Evolutionary conservation across 2,113 vertebrate genomes (phyloP).

Genomic region (Platichthys flesus): DNA sequence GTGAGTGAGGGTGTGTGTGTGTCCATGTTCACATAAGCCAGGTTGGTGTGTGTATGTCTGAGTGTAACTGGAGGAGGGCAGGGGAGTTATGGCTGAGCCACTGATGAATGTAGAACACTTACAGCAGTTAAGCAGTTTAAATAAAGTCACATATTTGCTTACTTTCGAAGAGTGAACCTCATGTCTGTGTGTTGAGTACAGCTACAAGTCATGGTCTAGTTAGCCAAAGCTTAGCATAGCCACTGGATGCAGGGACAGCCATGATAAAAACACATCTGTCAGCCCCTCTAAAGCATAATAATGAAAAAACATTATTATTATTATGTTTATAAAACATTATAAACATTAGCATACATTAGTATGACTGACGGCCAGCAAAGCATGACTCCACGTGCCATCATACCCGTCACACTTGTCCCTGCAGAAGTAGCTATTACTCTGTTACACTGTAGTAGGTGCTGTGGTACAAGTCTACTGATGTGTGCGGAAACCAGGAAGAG

Average conservation of each 20-base stretch:
- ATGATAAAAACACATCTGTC: too few species aligned
- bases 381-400: background rate
- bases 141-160: conserved; percentile 6
- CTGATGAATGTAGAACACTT: background rate
- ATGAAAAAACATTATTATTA: too few species aligned
- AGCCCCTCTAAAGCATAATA: too few species aligned
- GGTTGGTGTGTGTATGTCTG: background rate
- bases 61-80: background rate
- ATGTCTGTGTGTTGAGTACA: background rate
- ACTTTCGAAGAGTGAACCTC: background rate
- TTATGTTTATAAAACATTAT: too few species aligned
- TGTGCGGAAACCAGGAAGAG: background rate
- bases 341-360: background rate
- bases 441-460: background rate
- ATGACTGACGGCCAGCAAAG: too few species aligned
- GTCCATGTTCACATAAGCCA: background rate
- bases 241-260: too few species aligned
- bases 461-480: background rate
- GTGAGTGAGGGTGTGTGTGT: conserved; percentile 12
- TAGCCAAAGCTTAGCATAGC: background rate
- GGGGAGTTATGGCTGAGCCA: background rate
- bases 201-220: background rate
- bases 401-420: background rate
- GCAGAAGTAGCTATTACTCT: too few species aligned
- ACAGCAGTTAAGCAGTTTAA: background rate